phyloP scores from a whole-genome alignment of 2,888 invertebrate genomes.

The Melanophora roralis region DNA sequence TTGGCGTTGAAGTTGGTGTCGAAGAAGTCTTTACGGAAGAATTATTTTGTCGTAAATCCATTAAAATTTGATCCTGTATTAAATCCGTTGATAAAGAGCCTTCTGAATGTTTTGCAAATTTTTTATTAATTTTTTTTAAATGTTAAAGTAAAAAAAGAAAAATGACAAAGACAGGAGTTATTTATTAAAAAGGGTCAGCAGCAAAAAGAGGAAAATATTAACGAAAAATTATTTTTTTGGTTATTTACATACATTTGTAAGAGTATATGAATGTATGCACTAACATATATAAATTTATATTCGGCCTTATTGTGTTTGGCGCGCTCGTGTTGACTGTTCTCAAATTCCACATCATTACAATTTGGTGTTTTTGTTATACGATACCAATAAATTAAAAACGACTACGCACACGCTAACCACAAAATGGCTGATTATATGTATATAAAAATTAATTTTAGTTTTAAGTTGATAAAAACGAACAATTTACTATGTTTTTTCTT shows the following conservation, averaged over 20 bases:
- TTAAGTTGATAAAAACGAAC: neutral
- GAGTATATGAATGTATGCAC: too few relatives aligned
- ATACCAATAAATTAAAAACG: neutral
- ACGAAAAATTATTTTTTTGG: too few relatives aligned
- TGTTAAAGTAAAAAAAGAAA: neutral
- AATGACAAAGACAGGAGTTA: neutral
- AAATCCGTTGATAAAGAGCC: conserved; percentile 32
- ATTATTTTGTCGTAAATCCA: conserved; percentile 59
- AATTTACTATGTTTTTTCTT: neutral
- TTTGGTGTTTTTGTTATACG: too few relatives aligned
- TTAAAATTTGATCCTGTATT: conserved; percentile 55
- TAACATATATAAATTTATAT: too few relatives aligned
- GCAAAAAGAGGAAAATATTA: neutral
- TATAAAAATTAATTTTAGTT: neutral
- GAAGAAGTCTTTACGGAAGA: conserved; percentile 33
- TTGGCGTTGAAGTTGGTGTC: conserved; percentile 12
- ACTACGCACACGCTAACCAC: too few relatives aligned
- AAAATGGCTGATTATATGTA: neutral
- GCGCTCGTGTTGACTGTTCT: too few relatives aligned
- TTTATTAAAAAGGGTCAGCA: neutral
- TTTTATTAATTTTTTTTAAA: neutral
- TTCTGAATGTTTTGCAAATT: conserved; percentile 32
- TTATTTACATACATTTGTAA: too few relatives aligned
- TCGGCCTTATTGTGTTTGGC: too few relatives aligned
- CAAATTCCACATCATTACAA: too few relatives aligned